Conservation (phyloP, 2,113 vertebrate genomes). For the Cottus gobio region DNA sequence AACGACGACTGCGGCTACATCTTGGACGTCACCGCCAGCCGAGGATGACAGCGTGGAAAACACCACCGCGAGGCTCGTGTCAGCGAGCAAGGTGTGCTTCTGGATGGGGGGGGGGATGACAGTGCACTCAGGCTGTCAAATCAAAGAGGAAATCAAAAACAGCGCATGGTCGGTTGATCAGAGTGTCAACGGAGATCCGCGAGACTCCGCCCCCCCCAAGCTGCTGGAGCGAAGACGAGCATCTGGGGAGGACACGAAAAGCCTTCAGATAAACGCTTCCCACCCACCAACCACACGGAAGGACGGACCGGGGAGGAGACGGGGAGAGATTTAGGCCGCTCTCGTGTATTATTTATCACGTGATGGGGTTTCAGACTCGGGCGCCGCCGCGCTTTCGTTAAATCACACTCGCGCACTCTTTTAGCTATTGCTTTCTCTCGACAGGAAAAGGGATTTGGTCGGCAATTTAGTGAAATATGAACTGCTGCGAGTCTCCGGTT, state of each 20-base stretch:
- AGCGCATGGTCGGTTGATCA: conserved; percentile 57
- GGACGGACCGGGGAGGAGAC: conserved; percentile 6
- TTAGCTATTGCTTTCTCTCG: background rate
- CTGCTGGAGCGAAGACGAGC: conserved; percentile 35
- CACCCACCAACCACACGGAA: background rate
- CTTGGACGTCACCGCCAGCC: conserved; percentile 31
- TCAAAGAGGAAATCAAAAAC: conserved; percentile 70
- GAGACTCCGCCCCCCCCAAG: conserved; percentile 40
- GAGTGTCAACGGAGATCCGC: conserved; percentile 56
- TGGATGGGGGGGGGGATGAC: background rate
- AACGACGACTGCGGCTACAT: conserved; percentile 54
- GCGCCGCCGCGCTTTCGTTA: conserved; percentile 17
- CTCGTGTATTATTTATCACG: conserved; percentile 35
- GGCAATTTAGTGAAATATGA: conserved; percentile 18
- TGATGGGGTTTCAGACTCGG: background rate
- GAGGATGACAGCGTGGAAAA: conserved; percentile 60
- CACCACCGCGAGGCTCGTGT: conserved; percentile 37
- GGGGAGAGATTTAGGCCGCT: conserved; percentile 15
- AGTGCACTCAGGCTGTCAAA: conserved; percentile 59
- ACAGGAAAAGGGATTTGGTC: background rate
- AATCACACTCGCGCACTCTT: background rate
- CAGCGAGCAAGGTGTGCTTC: conserved; percentile 53
- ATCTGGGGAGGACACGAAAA: conserved; percentile 39
- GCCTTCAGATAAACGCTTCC: conserved; percentile 31
- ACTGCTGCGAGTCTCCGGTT: background rate